Percentiles rank a stretch among this genome's conserved stretches.
Evolutionary conservation across 2,888 invertebrate species (phyloP).

Genomic region (Cepaea hortensis): DNA sequence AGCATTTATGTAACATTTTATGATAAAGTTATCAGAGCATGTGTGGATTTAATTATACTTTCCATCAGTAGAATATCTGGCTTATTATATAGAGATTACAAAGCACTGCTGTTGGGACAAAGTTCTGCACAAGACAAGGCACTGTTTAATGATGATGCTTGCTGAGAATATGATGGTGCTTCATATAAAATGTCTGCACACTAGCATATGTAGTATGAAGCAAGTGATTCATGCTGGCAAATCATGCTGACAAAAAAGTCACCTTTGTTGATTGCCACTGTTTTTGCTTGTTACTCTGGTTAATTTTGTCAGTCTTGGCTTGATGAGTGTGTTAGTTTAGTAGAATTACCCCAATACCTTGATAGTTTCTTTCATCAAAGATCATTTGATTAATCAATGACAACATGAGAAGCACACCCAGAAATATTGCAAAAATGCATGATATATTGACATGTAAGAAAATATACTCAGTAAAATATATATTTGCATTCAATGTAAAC

Average conservation of each 20-base stretch:
- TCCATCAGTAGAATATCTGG: too few relatives aligned
- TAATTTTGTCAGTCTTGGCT: slow-evolving; percentile 12
- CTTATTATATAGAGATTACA: too few relatives aligned
- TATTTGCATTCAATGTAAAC: too few relatives aligned
- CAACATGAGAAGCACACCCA: background rate
- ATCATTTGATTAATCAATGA: background rate
- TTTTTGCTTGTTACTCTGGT: slow-evolving; percentile 26
- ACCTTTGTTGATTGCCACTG: slow-evolving; percentile 14
- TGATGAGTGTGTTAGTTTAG: slow-evolving; percentile 28
- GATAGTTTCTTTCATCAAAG: slow-evolving; percentile 6
- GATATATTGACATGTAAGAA: too few relatives aligned
- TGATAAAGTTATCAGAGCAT: background rate
- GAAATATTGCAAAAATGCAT: background rate
- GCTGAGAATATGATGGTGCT: background rate
- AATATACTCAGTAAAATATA: too few relatives aligned
- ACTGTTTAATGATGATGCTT: background rate
- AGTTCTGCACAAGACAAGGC: too few relatives aligned
- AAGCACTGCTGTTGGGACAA: too few relatives aligned
- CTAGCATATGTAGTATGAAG: background rate
- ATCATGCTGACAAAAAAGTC: slow-evolving; percentile 7
- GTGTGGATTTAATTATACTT: background rate
- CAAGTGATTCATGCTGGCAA: slow-evolving; percentile 9
- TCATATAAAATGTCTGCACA: background rate
- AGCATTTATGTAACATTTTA: background rate
- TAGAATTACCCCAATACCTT: slow-evolving; percentile 32